Evolutionary conservation across 2,113 vertebrate genomes (phyloP).

Genomic region (Pachyramphus minor): DNA sequence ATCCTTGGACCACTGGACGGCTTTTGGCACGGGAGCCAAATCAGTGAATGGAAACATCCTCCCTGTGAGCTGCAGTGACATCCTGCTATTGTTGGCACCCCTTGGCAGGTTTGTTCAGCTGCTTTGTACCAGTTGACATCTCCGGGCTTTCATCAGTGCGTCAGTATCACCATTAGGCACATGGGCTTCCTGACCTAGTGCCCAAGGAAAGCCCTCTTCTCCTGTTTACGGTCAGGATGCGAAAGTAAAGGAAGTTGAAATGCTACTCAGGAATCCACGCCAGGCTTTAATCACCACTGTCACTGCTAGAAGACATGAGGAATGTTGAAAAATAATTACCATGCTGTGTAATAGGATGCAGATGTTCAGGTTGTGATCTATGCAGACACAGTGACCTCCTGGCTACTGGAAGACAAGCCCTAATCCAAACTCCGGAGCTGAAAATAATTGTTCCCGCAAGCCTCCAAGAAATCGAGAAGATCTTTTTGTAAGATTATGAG

Average conservation of each 20-base stretch:
- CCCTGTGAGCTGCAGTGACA: constrained; percentile 25
- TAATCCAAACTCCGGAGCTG: constrained; percentile 27
- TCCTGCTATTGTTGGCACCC: constrained; percentile 67
- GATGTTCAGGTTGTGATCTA: constrained; percentile 55
- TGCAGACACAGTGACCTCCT: constrained; percentile 27
- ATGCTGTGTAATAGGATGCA: constrained; percentile 46
- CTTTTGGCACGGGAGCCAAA: neutral
- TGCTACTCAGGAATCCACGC: constrained; percentile 33
- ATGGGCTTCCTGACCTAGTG: constrained; percentile 45
- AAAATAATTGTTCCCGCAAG: neutral
- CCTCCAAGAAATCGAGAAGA: neutral
- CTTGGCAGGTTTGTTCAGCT: constrained; percentile 64
- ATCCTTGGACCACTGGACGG: neutral
- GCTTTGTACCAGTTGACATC: constrained; percentile 53
- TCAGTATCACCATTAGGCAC: neutral
- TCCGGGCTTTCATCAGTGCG: constrained; percentile 25
- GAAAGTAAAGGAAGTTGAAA: constrained; percentile 55
- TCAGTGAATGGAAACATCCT: constrained; percentile 58
- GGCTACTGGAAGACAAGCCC: constrained; percentile 33
- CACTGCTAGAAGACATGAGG: neutral
- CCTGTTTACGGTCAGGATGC: constrained; percentile 46
- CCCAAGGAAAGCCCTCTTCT: constrained; percentile 59
- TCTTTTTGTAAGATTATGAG: neutral
- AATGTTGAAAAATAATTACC: constrained; percentile 48
- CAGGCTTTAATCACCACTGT: constrained; percentile 47